Conservation (phyloP, 2,888 invertebrate genomes). For the Flexamia atlantica region DNA sequence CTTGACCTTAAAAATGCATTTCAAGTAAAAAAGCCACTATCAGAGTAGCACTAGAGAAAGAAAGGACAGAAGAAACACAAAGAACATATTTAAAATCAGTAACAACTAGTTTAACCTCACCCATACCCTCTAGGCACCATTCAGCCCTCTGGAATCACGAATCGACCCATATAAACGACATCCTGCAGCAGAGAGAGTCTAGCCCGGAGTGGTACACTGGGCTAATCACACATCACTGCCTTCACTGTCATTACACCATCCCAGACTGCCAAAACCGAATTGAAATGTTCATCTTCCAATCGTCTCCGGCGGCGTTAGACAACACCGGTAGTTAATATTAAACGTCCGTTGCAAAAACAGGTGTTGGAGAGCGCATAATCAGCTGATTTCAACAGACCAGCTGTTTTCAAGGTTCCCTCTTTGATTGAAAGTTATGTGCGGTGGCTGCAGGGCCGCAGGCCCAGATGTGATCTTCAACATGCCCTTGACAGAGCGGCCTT, state of each 20-base stretch:
- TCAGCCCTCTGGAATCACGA: background rate
- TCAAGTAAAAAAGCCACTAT: too few species aligned
- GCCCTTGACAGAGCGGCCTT: conserved; percentile 22
- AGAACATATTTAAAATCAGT: too few species aligned
- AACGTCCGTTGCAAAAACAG: conserved; percentile 29
- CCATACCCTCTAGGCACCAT: background rate
- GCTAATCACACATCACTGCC: background rate
- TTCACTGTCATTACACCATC: background rate
- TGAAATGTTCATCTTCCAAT: conserved; percentile 15
- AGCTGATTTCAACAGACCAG: conserved; percentile 34
- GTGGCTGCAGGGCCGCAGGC: conserved; percentile 20
- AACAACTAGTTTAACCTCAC: too few species aligned
- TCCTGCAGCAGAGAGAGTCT: background rate
- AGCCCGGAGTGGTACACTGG: background rate
- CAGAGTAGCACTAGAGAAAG: too few species aligned
- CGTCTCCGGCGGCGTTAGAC: background rate
- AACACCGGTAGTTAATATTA: conserved; percentile 31
- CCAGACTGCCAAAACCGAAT: background rate
- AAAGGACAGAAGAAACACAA: too few species aligned
- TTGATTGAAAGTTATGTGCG: conserved; percentile 41
- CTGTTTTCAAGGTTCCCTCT: conserved; percentile 21
- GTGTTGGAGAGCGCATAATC: conserved; percentile 28
- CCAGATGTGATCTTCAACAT: background rate
- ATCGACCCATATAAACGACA: background rate
- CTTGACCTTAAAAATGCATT: too few species aligned